phyloP scores from a whole-genome alignment of 2,113 vertebrate species.

The Dicentrarchus labrax region DNA sequence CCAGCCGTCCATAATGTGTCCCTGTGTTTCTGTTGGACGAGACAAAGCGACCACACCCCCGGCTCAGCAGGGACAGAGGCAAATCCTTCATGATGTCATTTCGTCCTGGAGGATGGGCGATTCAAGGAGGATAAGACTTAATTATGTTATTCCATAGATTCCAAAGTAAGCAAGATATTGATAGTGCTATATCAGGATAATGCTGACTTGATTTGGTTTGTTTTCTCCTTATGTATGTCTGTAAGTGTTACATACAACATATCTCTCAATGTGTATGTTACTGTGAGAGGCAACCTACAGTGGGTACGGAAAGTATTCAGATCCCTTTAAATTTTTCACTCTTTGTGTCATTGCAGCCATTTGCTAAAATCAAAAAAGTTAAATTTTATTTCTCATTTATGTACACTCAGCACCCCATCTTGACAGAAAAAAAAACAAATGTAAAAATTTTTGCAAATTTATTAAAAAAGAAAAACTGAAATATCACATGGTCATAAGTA shows the following conservation, averaged over 20 bases:
- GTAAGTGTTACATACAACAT: not conserved
- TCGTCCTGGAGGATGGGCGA: not conserved
- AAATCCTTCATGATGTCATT: slow-evolving; percentile 77
- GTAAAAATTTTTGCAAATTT: no score
- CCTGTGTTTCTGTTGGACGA: slow-evolving; percentile 46
- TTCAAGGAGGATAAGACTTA: not conserved
- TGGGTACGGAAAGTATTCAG: no score
- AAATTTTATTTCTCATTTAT: no score
- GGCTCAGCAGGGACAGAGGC: slow-evolving; percentile 85
- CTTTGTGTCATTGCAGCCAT: no score
- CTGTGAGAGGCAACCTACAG: not conserved
- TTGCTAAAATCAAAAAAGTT: no score
- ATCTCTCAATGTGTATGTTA: not conserved
- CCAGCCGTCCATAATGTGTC: slow-evolving; percentile 80
- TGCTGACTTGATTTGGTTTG: not conserved
- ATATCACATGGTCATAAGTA: no score
- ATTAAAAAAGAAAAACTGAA: no score
- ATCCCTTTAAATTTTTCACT: no score
- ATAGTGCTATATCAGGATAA: not conserved
- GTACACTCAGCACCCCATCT: no score
- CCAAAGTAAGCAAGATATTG: not conserved
- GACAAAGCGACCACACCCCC: slow-evolving; percentile 80
- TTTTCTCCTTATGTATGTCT: no score
- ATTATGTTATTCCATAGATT: not conserved
- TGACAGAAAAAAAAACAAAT: no score